These are phyloP conservation scores for Centropus bengalensis DNA, from an alignment of 2,113 vertebrate genomes.

Conservation along the genomic window DNA sequence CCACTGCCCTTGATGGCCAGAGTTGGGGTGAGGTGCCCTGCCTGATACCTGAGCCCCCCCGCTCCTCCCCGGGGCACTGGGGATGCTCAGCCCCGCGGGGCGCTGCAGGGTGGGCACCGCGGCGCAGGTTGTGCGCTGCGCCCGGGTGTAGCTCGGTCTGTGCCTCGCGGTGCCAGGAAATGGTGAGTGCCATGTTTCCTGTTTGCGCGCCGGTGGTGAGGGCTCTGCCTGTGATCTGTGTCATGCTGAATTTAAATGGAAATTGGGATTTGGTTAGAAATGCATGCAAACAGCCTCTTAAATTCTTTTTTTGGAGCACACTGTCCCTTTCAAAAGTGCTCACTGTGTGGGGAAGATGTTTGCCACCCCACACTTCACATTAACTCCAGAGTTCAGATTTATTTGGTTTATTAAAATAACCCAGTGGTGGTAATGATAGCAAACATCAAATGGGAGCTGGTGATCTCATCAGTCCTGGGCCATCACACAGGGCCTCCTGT, in stretches of 20 bases:
- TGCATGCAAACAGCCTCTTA: not conserved
- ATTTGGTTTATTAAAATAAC: not conserved
- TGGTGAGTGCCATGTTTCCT: conserved; percentile 21
- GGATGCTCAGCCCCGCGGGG: not conserved
- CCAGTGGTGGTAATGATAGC: not conserved
- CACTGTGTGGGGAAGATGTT: not conserved
- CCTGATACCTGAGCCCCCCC: not conserved
- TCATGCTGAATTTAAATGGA: conserved; percentile 4
- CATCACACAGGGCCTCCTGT: fast-evolving
- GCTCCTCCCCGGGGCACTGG: not conserved
- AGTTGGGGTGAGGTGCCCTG: not conserved
- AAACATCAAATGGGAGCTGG: fast-evolving
- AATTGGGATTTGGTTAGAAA: not conserved
- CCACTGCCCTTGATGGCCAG: fast-evolving
- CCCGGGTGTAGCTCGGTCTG: not conserved
- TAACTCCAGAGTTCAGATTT: not conserved
- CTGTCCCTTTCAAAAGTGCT: not conserved
- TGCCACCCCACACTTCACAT: not conserved
- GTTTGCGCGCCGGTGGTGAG: not conserved
- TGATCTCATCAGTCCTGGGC: not conserved
- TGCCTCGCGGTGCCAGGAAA: conserved; percentile 35
- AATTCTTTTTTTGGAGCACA: not conserved
- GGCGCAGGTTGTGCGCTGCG: not conserved
- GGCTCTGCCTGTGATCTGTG: not conserved
- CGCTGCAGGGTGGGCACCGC: fast-evolving